Evolutionary conservation across 2,113 vertebrate species (phyloP).

Genomic region (Patagioenas fasciata): DNA sequence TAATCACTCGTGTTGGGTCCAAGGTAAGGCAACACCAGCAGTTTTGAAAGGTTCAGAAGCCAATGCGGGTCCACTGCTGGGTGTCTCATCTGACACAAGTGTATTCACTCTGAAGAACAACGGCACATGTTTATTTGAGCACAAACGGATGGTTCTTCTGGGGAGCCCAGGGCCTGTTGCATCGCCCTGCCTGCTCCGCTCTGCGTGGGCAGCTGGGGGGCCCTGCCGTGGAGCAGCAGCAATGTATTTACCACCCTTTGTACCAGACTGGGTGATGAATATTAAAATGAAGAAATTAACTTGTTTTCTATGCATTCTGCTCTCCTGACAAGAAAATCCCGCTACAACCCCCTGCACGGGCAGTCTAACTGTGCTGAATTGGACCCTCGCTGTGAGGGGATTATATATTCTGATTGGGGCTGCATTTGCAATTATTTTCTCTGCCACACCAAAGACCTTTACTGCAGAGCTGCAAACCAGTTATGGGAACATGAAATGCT

Average conservation of each 20-base stretch:
- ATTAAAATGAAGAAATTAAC: conserved; percentile 31
- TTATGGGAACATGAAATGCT: conserved; percentile 70
- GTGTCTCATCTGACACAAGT: background rate
- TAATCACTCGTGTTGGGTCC: background rate
- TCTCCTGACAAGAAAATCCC: conserved; percentile 52
- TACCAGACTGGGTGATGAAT: background rate
- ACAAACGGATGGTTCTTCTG: background rate
- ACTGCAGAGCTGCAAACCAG: conserved; percentile 62
- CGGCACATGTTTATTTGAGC: background rate
- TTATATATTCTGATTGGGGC: conserved; percentile 62
- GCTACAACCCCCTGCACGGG: background rate
- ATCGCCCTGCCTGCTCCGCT: background rate
- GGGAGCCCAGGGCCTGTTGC: background rate
- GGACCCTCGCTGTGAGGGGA: conserved; percentile 36
- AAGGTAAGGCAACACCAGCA: background rate
- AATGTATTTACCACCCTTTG: background rate
- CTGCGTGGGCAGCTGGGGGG: background rate
- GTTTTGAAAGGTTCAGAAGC: background rate
- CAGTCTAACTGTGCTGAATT: background rate
- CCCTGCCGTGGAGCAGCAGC: background rate
- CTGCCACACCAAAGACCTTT: conserved; percentile 61
- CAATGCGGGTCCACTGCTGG: background rate
- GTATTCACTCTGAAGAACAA: background rate
- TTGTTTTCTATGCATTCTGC: conserved; percentile 43
- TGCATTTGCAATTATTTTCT: conserved; percentile 61